phyloP scores from a whole-genome alignment of 2,797 vertebrate species.

The Cetoscarus ocellatus region DNA sequence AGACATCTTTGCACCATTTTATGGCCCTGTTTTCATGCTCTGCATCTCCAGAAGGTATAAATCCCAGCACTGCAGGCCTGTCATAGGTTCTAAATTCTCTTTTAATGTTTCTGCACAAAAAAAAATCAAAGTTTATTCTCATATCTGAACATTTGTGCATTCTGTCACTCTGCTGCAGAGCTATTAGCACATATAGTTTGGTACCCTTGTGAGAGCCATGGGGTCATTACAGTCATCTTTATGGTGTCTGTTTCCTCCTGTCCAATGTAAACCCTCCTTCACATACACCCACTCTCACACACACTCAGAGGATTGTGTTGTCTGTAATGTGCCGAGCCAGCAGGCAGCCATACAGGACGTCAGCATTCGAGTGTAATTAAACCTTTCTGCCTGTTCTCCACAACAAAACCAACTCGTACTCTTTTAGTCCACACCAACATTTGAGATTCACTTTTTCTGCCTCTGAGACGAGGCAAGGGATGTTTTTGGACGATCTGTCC shows the following conservation, averaged over 20 bases:
- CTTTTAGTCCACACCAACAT: constrained; percentile 16
- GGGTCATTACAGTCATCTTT: constrained; percentile 41
- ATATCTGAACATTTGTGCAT: constrained; percentile 20
- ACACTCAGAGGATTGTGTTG: constrained; percentile 50
- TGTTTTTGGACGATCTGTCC: no score
- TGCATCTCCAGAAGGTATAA: neutral
- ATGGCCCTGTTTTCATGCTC: neutral
- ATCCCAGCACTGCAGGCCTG: neutral
- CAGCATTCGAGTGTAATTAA: constrained; percentile 71
- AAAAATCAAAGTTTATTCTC: neutral
- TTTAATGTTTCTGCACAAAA: neutral
- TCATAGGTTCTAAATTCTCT: no score
- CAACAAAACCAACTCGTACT: constrained; percentile 31
- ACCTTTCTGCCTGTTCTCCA: constrained; percentile 65
- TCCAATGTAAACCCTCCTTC: constrained; percentile 33
- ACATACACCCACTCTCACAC: constrained; percentile 8
- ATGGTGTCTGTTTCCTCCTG: constrained; percentile 33
- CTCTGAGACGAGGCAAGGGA: no score
- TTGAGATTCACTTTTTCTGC: constrained; percentile 12
- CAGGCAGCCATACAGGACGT: constrained; percentile 57
- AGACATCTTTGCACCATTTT: neutral
- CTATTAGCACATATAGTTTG: constrained; percentile 52
- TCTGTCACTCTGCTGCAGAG: constrained; percentile 47
- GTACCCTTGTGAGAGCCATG: constrained; percentile 30
- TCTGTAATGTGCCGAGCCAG: constrained; percentile 67